Evolutionary conservation across 2,113 vertebrate genomes (phyloP).

Genomic region (Leptodactylus fuscus): DNA sequence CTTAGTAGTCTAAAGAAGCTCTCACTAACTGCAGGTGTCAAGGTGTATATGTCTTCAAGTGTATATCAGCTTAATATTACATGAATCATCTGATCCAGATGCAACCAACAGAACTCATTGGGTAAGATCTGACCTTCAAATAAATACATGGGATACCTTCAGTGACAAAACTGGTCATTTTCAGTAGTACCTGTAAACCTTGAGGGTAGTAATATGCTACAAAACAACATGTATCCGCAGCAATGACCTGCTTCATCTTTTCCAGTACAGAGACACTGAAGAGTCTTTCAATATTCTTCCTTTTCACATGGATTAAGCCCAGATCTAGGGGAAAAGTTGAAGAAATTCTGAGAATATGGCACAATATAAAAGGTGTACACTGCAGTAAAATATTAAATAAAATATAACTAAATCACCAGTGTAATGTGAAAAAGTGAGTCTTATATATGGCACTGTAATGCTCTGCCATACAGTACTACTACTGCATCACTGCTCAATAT

Average conservation of each 20-base stretch:
- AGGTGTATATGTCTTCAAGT: neutral
- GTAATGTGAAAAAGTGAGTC: too few relatives aligned
- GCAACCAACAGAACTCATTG: neutral
- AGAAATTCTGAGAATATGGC: neutral
- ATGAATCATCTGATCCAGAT: neutral
- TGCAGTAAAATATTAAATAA: neutral
- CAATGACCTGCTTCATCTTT: neutral
- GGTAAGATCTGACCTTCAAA: neutral
- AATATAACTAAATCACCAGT: neutral
- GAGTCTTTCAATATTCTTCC: neutral
- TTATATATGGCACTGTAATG: neutral
- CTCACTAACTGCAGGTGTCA: neutral
- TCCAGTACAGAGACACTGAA: neutral
- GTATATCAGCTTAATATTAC: neutral
- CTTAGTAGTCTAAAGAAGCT: neutral
- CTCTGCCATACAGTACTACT: neutral
- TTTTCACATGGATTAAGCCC: constrained; percentile 72
- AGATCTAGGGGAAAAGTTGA: constrained; percentile 72
- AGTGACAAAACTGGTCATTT: neutral
- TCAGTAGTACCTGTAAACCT: neutral
- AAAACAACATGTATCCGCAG: neutral
- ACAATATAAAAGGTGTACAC: neutral
- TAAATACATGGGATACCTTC: neutral
- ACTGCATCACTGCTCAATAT: neutral
- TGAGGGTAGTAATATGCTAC: constrained; percentile 19